Evolutionary conservation across 23 tunicate genomes (phyloP).

Genomic region (Trididemnum nubilum): DNA sequence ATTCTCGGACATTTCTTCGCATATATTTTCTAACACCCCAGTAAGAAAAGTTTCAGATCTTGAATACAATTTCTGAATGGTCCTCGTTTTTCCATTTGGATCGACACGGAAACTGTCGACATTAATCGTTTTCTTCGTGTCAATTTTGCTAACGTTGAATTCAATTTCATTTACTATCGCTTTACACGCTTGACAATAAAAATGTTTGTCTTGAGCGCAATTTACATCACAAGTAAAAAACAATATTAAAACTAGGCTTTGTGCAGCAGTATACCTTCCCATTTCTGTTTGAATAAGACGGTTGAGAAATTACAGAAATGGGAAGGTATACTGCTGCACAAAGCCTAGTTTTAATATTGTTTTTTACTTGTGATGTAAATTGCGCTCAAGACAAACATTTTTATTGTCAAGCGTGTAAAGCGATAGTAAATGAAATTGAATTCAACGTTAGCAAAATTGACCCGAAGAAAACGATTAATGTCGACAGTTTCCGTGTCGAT

Average conservation of each 20-base stretch:
- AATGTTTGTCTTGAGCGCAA: no score
- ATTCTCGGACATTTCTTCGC: conserved; percentile 69
- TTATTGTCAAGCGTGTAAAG: conserved; percentile 77
- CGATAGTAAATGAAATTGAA: conserved; percentile 74
- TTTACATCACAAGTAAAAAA: no score
- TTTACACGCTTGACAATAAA: conserved; percentile 72
- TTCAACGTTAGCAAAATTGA: conserved; percentile 63
- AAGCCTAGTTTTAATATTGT: no score
- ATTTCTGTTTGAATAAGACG: no score
- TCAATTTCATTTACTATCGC: conserved; percentile 81
- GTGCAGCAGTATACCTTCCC: no score
- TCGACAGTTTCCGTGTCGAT: conserved; percentile 86
- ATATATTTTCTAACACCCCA: conserved; percentile 71
- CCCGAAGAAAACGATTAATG: conserved; percentile 86
- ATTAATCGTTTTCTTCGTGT: conserved; percentile 85
- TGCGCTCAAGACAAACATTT: no score
- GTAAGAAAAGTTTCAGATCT: conserved; percentile 70
- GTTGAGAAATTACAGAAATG: no score
- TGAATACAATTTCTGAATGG: conserved; percentile 63
- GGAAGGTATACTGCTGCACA: no score
- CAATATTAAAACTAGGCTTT: no score
- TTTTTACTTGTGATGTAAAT: no score
- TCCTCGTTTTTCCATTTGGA: no score
- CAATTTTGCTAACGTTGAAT: conserved; percentile 57
- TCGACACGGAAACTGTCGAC: conserved; percentile 90